Percentiles rank a stretch among this genome's conserved stretches.
These are phyloP conservation scores for Thaumatotibia leucotreta DNA, from an alignment of 1,140 invertebrate genomes.

Conservation along the genomic window DNA sequence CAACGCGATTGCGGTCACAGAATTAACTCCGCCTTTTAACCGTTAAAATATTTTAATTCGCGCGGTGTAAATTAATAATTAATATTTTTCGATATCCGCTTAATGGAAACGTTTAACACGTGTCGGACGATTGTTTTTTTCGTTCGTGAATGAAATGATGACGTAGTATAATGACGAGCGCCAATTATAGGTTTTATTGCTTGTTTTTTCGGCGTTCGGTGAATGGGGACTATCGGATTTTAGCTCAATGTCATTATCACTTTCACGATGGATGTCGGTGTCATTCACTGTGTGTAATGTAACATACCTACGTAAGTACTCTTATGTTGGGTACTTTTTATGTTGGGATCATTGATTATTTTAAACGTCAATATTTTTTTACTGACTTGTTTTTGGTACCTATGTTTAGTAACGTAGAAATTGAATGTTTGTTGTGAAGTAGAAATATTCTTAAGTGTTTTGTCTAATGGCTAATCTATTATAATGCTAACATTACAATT, in stretches of 20 bases:
- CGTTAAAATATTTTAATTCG: slow-evolving; percentile 75
- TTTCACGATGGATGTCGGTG: slow-evolving; percentile 61
- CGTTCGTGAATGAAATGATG: slow-evolving; percentile 73
- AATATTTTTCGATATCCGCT: slow-evolving; percentile 69
- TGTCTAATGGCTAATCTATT: no score
- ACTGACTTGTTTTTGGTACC: no score
- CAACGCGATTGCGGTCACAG: slow-evolving; percentile 69
- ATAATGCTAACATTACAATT: no score
- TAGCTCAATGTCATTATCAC: slow-evolving; percentile 76
- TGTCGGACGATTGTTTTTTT: slow-evolving; percentile 71
- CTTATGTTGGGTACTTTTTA: no score
- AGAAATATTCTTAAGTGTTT: no score
- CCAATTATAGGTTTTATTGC: slow-evolving; percentile 74
- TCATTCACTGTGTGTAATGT: neutral
- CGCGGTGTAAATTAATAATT: slow-evolving; percentile 72
- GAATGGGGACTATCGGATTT: slow-evolving; percentile 71
- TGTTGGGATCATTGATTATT: no score
- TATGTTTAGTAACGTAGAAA: no score
- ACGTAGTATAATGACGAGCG: slow-evolving; percentile 74
- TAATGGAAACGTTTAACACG: slow-evolving; percentile 68
- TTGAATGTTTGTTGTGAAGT: no score
- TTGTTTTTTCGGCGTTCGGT: slow-evolving; percentile 67
- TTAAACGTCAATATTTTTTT: no score
- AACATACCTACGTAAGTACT: no score
- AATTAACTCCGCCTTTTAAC: slow-evolving; percentile 72